Base-by-base conservation (phyloP, 2,797 vertebrate species). In the Argentina silus region DNA sequence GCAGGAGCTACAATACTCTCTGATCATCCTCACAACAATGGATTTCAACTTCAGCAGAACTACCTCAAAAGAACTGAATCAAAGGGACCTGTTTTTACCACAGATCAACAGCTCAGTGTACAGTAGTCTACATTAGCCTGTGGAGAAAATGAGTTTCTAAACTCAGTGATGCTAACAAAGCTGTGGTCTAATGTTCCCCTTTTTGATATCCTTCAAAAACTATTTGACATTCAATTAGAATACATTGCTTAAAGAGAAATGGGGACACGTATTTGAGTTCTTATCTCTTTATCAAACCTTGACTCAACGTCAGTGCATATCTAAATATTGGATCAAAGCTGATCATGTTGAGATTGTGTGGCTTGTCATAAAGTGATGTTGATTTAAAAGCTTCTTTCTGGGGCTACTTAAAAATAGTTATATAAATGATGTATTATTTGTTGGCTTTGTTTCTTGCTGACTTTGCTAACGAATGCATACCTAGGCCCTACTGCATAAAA, bases 41-140 rank as follows among this genome's bases (percentile, higher is more conserved):
- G 72, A 79, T 86, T 87, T 84, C 72, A 83, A 83, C 74, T 21
- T 69, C 67, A 61, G 78, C 78, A 71, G 83, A 85, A 82, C 80
- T 80, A 75, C 81, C 85, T 82, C 76, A 79, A 74, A 83, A 73
- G 78, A 79, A 82, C 60, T 67, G 64, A 78, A 69, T 87, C 80
- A 66, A 81, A 86, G 60, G 44, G 45, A 27, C 36, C 72, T 84
- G 74, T 81, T 67, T 17, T 65, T 59, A 48, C 78, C 50, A 65
- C 67, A 51, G 67, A 77, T 78, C 79, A 82, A 79, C 65, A 76
- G 56, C 63, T 47, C 70, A 77, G 74, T 69, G 68, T 62, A 77
- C 73, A 78, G 47, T 10, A 78, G 53, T 7, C 42, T 44, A 45
- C 36, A 15, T 21, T 53, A 61, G 72, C 56, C 62, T 70, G 66